Evolutionary conservation across 1,140 invertebrate genomes (phyloP), one percentile per base, ranked within the genome.

Genomic region (Hormaphis cornu): DNA sequence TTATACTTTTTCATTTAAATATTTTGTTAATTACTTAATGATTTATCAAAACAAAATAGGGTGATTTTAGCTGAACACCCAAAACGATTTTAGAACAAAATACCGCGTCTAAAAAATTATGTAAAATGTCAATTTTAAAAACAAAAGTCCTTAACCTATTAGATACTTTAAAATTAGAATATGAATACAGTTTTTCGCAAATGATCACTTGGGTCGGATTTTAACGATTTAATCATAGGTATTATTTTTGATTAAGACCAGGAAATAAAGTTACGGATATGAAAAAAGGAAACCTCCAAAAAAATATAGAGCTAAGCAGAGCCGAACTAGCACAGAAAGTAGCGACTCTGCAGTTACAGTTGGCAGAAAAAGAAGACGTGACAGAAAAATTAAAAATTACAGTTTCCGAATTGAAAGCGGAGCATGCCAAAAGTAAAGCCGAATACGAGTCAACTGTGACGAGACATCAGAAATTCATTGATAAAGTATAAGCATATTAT

Each of bases 381-480:
- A 75, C 77, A 33, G 76, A 81, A 18, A 76, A 79, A 12, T 76
- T 78, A 20, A 79, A 78, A 28, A 66, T 8, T 14, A 66, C 44
- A 18, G 35, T 66, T 12, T 3, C 61, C 16, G 77, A 78, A 28
- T 73, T 77, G 5, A 52, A 72, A 26, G 69, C 78, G 69, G 61
- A 77, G 50, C 58, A 85, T n/a, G 80, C 81, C 9, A 78, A 81
- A 18, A 82, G 86, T 70, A 86, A 88, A 74, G 82, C 81, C 20
- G 86, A 87, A 73, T 86, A 83, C 71, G 85, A 87, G 72, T 76
- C 76, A 2, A 80, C 83, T 7, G 79, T 87, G 8, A 82, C 82
- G 50, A 75, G 86, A 1, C 85, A 88, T 75, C 85, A 88, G 69
- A 84, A 83, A 66, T 87, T 88, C 70, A 87, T 88, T 12, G 85